phyloP scores from a whole-genome alignment of 1,140 invertebrate species.

The Drosophila albomicans region DNA sequence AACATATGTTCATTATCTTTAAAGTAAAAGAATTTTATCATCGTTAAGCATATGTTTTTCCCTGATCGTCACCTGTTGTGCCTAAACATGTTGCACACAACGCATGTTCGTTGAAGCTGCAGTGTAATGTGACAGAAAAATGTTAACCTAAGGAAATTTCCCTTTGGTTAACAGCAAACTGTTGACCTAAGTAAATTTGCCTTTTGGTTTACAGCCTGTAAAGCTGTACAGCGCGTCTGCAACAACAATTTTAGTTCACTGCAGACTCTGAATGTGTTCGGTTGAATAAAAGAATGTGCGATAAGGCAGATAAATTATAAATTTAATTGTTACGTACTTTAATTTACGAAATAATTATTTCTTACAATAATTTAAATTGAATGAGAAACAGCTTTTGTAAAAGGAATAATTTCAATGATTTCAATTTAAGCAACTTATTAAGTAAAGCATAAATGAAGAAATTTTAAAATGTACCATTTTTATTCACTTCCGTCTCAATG shows the following conservation, averaged over 20 bases:
- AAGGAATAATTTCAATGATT: no score
- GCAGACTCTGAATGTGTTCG: conserved; percentile 5
- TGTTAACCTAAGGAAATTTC: conserved; percentile 14
- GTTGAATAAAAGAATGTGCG: neutral
- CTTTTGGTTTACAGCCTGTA: neutral
- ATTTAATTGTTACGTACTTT: neutral
- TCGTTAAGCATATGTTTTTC: neutral
- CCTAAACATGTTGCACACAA: conserved; percentile 1
- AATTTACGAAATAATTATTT: neutral
- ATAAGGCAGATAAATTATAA: neutral
- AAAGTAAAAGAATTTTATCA: no score
- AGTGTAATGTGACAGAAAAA: neutral
- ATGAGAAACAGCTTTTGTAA: no score
- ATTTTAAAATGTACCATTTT: neutral
- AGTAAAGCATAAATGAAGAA: neutral
- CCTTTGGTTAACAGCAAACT: conserved; percentile 2
- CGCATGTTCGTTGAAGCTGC: neutral
- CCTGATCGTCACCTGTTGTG: conserved; percentile 4
- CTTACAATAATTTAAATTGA: no score
- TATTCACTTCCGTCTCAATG: neutral
- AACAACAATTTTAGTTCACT: conserved; percentile 19
- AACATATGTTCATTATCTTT: neutral
- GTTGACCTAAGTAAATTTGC: conserved; percentile 10
- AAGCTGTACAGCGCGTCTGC: neutral
- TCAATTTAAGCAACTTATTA: no score